These are phyloP conservation scores for Dinocampus coccinellae DNA, from an alignment of 2,888 invertebrate genomes.

Conservation along the genomic window DNA sequence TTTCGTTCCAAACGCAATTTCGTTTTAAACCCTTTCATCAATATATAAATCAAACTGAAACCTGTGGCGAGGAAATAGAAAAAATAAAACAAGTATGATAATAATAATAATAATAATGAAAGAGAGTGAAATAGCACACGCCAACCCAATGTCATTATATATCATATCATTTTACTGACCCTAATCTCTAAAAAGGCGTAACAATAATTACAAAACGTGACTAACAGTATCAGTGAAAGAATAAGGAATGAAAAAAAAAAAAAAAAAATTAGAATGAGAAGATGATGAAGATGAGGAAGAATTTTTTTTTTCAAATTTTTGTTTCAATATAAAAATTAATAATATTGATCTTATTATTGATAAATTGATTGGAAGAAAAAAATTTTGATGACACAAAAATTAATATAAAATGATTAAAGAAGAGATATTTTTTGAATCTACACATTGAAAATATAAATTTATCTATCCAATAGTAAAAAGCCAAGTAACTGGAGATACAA, in stretches of 20 bases:
- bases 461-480: background rate
- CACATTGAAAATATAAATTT: conserved; percentile 37
- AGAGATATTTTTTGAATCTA: conserved; percentile 36
- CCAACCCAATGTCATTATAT: conserved; percentile 1
- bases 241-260: too few relatives aligned
- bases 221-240: too few relatives aligned
- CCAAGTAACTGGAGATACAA: conserved; percentile 34
- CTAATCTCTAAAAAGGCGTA: conserved; percentile 3
- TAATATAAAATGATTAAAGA: conserved; percentile 26
- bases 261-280: too few relatives aligned
- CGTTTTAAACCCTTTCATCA: background rate
- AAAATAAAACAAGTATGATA: background rate
- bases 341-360: background rate
- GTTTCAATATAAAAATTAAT: background rate
- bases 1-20: background rate
- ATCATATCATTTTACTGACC: conserved; percentile 5
- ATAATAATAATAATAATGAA: background rate
- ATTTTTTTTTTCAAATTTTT: background rate
- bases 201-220: conserved; percentile 2
- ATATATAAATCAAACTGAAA: background rate
- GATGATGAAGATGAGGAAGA: too few relatives aligned
- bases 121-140: conserved; percentile 5
- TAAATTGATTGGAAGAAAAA: background rate
- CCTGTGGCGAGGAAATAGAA: background rate
- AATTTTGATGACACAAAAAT: background rate